These are phyloP conservation scores for Sardina pilchardus DNA, from an alignment of 2,113 vertebrate genomes.

Conservation along the genomic window DNA sequence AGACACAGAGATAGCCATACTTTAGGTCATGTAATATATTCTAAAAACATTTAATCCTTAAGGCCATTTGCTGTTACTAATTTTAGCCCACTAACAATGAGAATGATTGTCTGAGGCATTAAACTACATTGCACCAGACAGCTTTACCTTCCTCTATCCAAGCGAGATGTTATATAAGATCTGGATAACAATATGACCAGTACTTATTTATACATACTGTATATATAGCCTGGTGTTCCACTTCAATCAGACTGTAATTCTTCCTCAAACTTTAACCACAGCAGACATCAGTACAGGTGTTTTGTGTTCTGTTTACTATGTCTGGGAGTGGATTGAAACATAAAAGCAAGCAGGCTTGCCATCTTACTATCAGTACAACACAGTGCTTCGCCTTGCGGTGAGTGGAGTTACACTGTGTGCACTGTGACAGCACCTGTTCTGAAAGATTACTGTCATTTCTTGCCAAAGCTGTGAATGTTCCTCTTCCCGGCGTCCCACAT, in stretches of 20 bases:
- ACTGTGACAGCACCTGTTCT: slow-evolving; percentile 30
- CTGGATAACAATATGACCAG: background rate
- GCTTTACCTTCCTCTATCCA: slow-evolving; percentile 4
- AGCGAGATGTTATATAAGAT: slow-evolving; percentile 1
- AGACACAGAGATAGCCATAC: background rate
- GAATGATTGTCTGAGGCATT: background rate
- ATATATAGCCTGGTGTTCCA: background rate
- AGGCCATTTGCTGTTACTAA: slow-evolving; percentile 30
- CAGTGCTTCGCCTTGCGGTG: background rate
- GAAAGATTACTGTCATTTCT: slow-evolving; percentile 28
- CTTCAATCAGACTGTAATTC: background rate
- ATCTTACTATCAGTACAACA: background rate
- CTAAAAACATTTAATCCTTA: slow-evolving; percentile 36
- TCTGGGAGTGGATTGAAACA: background rate
- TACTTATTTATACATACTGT: background rate
- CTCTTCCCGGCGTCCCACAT: slow-evolving; percentile 24
- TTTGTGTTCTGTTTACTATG: background rate
- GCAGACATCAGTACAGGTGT: background rate
- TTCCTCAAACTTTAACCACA: background rate
- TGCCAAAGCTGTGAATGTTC: background rate
- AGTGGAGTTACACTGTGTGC: background rate
- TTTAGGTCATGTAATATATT: background rate
- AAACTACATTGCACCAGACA: background rate
- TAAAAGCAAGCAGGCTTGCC: background rate
- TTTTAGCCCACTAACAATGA: slow-evolving; percentile 26